Evolutionary conservation across 2,797 vertebrate species (phyloP).

Genomic region (Bradypodion ventrale): DNA sequence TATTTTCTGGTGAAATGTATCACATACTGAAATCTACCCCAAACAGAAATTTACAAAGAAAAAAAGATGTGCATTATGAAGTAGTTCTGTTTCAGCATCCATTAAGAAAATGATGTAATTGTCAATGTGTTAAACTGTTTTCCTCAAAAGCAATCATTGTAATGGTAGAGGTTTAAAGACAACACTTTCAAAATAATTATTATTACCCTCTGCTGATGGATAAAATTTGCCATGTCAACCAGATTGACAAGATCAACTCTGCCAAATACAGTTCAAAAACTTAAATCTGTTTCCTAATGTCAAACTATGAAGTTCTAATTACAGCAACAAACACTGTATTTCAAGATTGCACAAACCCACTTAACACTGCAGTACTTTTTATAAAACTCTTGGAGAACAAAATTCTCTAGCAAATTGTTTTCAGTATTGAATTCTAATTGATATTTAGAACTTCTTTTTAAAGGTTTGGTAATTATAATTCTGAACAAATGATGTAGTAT

Average conservation of each 20-base stretch:
- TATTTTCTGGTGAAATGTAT: background rate
- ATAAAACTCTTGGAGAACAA: background rate
- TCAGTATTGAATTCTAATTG: background rate
- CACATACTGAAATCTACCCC: background rate
- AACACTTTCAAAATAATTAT: constrained; percentile 27
- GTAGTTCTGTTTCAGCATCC: constrained; percentile 20
- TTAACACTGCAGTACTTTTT: background rate
- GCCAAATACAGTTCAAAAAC: background rate
- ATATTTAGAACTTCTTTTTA: background rate
- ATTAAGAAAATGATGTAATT: constrained; percentile 28
- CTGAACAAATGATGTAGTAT: too few species aligned
- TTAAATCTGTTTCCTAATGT: background rate
- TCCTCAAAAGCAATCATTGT: constrained; percentile 22
- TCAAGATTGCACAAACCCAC: background rate
- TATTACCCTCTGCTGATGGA: background rate
- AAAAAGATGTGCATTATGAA: constrained; percentile 8
- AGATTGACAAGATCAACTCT: constrained; percentile 29
- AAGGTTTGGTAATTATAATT: too few species aligned
- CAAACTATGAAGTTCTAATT: constrained; percentile 8
- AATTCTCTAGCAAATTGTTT: background rate
- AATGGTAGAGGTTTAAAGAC: constrained; percentile 1
- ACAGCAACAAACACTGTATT: background rate
- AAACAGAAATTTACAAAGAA: background rate
- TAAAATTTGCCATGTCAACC: background rate
- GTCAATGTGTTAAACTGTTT: constrained; percentile 17